phyloP scores from a whole-genome alignment of 2,888 invertebrate genomes.

The Watsonalla cultraria region DNA sequence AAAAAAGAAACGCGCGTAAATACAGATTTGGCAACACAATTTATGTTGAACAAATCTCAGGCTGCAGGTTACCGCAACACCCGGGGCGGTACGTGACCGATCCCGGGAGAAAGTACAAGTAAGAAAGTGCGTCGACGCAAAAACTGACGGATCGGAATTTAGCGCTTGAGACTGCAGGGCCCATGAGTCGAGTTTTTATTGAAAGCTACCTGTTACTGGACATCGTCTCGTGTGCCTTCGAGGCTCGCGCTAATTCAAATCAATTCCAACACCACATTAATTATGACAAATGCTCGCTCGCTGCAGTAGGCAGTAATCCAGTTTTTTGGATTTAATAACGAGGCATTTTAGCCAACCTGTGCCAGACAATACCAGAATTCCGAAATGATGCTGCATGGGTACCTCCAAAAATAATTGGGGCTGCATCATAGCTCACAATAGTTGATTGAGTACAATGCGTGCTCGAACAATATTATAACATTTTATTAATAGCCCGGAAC shows the following conservation, averaged over 20 bases:
- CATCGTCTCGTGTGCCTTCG: not conserved
- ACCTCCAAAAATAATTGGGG: too few relatives aligned
- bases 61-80: conserved; percentile 5
- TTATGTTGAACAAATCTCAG: not conserved
- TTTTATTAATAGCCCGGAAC: conserved; percentile 47
- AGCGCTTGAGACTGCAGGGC: conserved; percentile 10
- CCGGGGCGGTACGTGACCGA: conserved; percentile 23
- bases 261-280: not conserved
- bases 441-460: conserved; percentile 25
- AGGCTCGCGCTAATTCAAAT: not conserved
- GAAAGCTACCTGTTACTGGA: not conserved
- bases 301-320: too few relatives aligned
- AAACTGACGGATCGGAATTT: conserved; percentile 59
- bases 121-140: conserved; percentile 68
- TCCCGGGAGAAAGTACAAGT: conserved; percentile 63
- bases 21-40: not conserved
- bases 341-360: too few relatives aligned
- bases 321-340: too few relatives aligned
- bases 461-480: conserved; percentile 33
- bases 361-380: too few relatives aligned
- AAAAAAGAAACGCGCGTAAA: not conserved
- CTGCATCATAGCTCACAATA: not conserved
- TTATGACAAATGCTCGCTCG: too few relatives aligned
- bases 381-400: too few relatives aligned
- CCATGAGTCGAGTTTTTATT: not conserved